Evolutionary conservation across 2,113 vertebrate genomes (phyloP), one percentile per base, ranked within the genome.

Genomic region (Leptosomus discolor): DNA sequence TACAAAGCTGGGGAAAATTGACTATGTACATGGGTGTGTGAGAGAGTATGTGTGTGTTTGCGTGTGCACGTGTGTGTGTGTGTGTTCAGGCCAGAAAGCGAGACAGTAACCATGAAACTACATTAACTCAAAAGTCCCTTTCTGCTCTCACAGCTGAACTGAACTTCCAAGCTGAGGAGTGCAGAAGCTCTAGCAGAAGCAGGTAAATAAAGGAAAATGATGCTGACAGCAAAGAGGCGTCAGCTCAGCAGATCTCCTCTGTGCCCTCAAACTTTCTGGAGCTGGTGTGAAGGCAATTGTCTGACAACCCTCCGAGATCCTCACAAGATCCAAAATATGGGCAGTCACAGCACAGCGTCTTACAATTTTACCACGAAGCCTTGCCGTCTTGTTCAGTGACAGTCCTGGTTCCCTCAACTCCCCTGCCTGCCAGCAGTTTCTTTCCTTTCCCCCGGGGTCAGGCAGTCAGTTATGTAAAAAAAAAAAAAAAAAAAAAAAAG

Each of bases 1-100:
- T 24, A 96, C 92, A 75, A 43, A 70, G 79, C 68, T 84, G 92
- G 53, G 88, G 64, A 80, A 81, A 86, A 36, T 4, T 63, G 24
- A 11, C 10, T 15, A 2, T 2, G 34, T 41, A 65, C 4, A 0
- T 9, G 43, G 20, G 75, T 37, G 74, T 73, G 76, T 32, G 65
- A 54, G n/a, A 57, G 43, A 18, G 30, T 2, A 23, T 5, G 8
- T 5, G 34, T 29, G 26, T 9, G 61, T 22, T 12, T 64, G 61
- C 21, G 37, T 6, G 46, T 57, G 50, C 27, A n/a, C 26, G 3
- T 11, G 5, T 36, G 39, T 23, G 8, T 45, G 18, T 56, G 64
- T 32, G 68, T 41, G 29, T 16, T 56, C 50, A 58, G 82, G 61
- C 45, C 78, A 79, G 70, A 85, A 51, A 60, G 43, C 23, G 61